Conservation (phyloP, 2,888 invertebrate species). For the Erebia palarica region DNA sequence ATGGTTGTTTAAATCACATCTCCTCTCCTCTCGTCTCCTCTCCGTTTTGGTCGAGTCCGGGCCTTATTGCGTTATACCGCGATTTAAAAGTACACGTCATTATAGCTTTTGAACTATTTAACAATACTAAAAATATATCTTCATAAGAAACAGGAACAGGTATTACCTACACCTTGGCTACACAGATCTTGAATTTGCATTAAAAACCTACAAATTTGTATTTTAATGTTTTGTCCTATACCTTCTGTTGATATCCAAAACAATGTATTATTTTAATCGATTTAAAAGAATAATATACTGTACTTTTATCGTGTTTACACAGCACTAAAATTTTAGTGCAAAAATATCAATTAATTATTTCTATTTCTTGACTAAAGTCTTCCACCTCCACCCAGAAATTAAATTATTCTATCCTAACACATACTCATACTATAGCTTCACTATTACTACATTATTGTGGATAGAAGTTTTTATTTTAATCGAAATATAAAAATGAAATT, state of each 20-base stretch:
- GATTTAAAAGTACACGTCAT: slow-evolving; percentile 7
- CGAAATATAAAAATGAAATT: slow-evolving; percentile 19
- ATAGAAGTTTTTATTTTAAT: slow-evolving; percentile 26
- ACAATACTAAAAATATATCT: not conserved
- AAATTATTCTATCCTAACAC: slow-evolving; percentile 18
- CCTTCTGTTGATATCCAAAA: too few relatives aligned
- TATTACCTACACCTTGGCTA: too few relatives aligned
- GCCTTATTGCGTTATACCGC: not conserved
- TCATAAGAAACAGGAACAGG: too few relatives aligned
- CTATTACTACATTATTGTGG: slow-evolving; percentile 9
- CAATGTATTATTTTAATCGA: not conserved
- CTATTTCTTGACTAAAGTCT: slow-evolving; percentile 29
- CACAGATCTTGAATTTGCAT: too few relatives aligned
- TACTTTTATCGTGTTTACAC: slow-evolving; percentile 2
- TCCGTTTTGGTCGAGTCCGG: too few relatives aligned
- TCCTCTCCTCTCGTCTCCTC: too few relatives aligned
- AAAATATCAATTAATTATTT: slow-evolving; percentile 8
- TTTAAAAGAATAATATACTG: not conserved
- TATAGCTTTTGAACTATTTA: not conserved
- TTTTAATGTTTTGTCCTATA: too few relatives aligned
- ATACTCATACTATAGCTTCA: slow-evolving; percentile 13
- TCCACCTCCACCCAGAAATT: slow-evolving; percentile 30
- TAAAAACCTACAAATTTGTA: too few relatives aligned
- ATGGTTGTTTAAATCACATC: too few relatives aligned
- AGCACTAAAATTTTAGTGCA: slow-evolving; percentile 12